A percentile compares a stretch with the other conserved stretches of the same genome.
phyloP scores from a whole-genome alignment of 2,113 vertebrate species.

The Sterna hirundo region DNA sequence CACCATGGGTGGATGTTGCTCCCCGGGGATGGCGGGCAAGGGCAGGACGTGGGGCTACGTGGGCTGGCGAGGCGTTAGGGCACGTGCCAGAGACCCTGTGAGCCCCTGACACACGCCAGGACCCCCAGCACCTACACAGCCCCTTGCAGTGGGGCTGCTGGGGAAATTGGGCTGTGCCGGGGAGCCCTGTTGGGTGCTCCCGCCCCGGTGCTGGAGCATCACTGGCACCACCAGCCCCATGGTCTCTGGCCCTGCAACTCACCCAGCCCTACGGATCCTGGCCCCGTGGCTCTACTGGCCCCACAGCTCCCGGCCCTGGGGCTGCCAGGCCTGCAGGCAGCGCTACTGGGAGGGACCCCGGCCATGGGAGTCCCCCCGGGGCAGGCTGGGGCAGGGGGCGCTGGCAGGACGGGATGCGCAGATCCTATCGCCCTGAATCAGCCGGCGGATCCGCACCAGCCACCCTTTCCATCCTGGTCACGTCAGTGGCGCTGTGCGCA shows the following conservation, averaged over 20 bases:
- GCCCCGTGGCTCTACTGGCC: not conserved
- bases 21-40: fast-evolving
- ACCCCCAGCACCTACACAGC: fast-evolving
- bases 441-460: not conserved
- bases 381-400: fast-evolving
- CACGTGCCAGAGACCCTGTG: fast-evolving
- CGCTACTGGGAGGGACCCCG: not conserved
- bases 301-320: not conserved
- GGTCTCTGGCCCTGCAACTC: not conserved
- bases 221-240: not conserved
- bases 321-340: not conserved
- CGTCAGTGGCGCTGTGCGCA: fast-evolving
- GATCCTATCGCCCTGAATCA: not conserved
- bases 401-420: not conserved
- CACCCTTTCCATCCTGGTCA: not conserved
- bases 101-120: fast-evolving
- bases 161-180: not conserved
- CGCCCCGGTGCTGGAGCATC: fast-evolving
- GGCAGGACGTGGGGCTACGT: not conserved
- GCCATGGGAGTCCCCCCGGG: not conserved
- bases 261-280: not conserved
- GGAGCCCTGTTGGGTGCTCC: fast-evolving
- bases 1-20: not conserved
- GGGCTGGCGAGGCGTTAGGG: fast-evolving
- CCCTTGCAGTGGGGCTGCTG: not conserved